These are phyloP conservation scores for Nemotelus pantherinus DNA, from an alignment of 2,888 invertebrate species.

Conservation along the genomic window DNA sequence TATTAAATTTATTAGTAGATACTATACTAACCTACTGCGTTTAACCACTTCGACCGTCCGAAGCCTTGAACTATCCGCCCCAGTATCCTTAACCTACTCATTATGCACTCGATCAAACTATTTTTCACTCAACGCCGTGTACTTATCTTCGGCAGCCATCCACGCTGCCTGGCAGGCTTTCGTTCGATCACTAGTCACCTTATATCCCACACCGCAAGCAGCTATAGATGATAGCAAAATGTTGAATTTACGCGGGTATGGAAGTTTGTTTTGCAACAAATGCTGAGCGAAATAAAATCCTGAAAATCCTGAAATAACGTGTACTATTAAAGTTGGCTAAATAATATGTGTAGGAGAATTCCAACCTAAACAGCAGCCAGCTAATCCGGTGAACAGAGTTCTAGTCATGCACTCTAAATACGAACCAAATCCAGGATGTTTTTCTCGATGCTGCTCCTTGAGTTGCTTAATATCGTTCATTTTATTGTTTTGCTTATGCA, in stretches of 20 bases:
- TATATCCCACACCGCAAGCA: conserved; percentile 61
- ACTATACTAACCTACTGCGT: conserved; percentile 1
- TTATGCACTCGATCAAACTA: conserved; percentile 46
- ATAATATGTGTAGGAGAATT: neutral
- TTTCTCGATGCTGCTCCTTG: conserved; percentile 64
- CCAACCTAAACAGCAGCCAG: conserved; percentile 64
- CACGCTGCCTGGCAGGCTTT: conserved; percentile 65
- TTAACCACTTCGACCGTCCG: neutral
- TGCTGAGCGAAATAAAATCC: conserved; percentile 64
- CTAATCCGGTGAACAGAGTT: conserved; percentile 64
- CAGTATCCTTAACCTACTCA: conserved; percentile 11
- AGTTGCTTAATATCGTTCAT: conserved; percentile 65
- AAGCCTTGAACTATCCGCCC: neutral
- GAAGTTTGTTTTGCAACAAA: conserved; percentile 59
- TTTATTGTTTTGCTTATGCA: conserved; percentile 30
- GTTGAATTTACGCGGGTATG: conserved; percentile 60
- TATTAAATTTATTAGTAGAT: neutral
- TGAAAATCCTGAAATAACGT: conserved; percentile 61
- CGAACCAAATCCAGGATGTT: conserved; percentile 65
- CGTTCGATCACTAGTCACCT: conserved; percentile 61
- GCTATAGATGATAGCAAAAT: conserved; percentile 61
- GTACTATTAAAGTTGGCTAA: conserved; percentile 28
- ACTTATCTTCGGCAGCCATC: conserved; percentile 65
- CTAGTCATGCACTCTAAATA: conserved; percentile 66
- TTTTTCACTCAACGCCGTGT: conserved; percentile 62